phyloP scores from a whole-genome alignment of 2,797 vertebrate genomes.

The Chelidonichthys spinosus region DNA sequence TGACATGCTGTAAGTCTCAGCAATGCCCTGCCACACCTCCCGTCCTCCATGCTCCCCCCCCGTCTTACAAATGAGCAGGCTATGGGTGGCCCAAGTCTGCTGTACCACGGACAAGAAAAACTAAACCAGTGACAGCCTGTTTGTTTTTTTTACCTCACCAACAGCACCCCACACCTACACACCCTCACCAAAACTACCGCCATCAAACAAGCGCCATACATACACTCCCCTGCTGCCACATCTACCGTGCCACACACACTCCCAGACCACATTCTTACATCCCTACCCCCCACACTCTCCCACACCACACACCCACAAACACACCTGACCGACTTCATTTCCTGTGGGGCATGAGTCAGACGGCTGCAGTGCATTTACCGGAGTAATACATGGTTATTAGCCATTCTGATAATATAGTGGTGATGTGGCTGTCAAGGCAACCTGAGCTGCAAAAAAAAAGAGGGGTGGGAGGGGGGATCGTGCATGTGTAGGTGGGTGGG shows the following conservation, averaged over 20 bases:
- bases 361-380: constrained; percentile 78
- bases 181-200: constrained; percentile 73
- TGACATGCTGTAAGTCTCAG: constrained; percentile 18
- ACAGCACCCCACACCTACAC: constrained; percentile 76
- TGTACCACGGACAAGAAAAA: constrained; percentile 74
- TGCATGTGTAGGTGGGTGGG: constrained; percentile 66
- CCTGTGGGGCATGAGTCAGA: constrained; percentile 80
- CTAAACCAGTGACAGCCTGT: constrained; percentile 73
- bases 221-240: constrained; percentile 70
- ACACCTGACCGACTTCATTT: constrained; percentile 81
- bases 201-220: constrained; percentile 76
- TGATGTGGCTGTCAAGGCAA: constrained; percentile 79
- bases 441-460: constrained; percentile 52
- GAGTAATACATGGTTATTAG: constrained; percentile 80
- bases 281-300: constrained; percentile 75
- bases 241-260: constrained; percentile 79
- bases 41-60: constrained; percentile 4
- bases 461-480: constrained; percentile 26
- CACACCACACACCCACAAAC: constrained; percentile 78
- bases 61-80: constrained; percentile 58
- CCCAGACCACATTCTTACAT: constrained; percentile 78
- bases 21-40: constrained; percentile 9
- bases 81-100: constrained; percentile 76
- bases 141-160: constrained; percentile 79
- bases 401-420: constrained; percentile 82